These are phyloP conservation scores for Drosophila insularis DNA, from an alignment of 1,140 invertebrate species.

Conservation along the genomic window DNA sequence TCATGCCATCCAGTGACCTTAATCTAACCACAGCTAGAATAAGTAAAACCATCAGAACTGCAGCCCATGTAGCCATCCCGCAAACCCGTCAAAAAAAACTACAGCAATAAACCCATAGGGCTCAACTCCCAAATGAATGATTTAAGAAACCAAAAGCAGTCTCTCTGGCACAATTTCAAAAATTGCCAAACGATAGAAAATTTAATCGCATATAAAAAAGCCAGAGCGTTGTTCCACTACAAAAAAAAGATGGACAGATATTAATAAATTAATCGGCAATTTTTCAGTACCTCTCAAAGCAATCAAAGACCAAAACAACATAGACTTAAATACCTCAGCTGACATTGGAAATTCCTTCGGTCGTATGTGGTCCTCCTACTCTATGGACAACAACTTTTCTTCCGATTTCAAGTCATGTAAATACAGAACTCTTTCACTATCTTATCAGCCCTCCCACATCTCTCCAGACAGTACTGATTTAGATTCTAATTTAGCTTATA, in stretches of 20 bases:
- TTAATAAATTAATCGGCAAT: neutral
- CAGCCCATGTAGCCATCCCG: neutral
- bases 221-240: neutral
- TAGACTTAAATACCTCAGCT: neutral
- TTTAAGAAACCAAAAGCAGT: neutral
- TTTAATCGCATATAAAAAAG: neutral
- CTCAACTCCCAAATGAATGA: neutral
- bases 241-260: neutral
- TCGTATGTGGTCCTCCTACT: too few relatives aligned
- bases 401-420: too few relatives aligned
- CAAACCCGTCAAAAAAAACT: neutral
- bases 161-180: neutral
- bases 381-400: too few relatives aligned
- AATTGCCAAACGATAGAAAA: neutral
- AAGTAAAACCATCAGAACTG: neutral
- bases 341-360: too few relatives aligned
- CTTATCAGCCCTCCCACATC: too few relatives aligned
- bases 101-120: neutral
- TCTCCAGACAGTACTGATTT: too few relatives aligned
- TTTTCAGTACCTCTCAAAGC: neutral
- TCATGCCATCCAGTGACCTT: neutral
- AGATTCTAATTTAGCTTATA: too few relatives aligned
- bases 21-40: too few relatives aligned
- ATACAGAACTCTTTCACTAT: too few relatives aligned
- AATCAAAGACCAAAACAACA: neutral